Percentiles rank a stretch among this genome's conserved stretches.
These are phyloP conservation scores for Caenorhabditis remanei DNA, from an alignment of 1,140 invertebrate species.

Conservation along the genomic window DNA sequence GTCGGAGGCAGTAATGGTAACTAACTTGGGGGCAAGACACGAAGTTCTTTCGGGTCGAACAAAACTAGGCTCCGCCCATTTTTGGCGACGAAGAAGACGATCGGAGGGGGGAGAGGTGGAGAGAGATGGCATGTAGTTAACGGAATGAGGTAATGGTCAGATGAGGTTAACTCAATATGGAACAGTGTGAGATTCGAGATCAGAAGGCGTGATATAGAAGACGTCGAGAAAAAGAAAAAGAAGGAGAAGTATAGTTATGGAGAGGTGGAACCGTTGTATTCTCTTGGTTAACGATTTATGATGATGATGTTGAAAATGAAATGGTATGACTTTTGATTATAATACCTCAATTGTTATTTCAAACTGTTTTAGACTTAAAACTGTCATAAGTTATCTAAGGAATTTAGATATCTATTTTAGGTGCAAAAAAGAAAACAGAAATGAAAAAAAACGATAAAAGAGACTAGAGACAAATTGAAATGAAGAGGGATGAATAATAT, in stretches of 20 bases:
- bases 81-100: constrained; percentile 12
- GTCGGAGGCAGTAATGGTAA: constrained; percentile 41
- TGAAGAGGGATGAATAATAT: constrained; percentile 39
- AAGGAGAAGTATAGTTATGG: background rate
- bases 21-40: constrained; percentile 44
- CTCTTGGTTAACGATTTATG: background rate
- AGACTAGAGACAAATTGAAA: constrained; percentile 27
- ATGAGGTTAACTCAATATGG: constrained; percentile 46
- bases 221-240: background rate
- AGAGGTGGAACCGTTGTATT: constrained; percentile 27
- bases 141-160: constrained; percentile 47
- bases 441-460: background rate
- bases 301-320: background rate
- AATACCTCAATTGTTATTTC: background rate
- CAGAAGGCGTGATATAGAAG: background rate
- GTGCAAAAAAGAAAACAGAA: background rate
- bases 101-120: background rate
- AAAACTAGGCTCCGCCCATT: constrained; percentile 19
- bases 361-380: constrained; percentile 1
- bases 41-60: constrained; percentile 45
- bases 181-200: background rate
- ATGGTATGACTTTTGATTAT: background rate
- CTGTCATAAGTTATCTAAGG: background rate
- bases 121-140: constrained; percentile 50
- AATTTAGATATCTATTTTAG: background rate